Percentiles rank a stretch among this genome's conserved stretches.
These are phyloP conservation scores for Syngnathus rostellatus DNA, from an alignment of 2,797 vertebrate genomes.

Conservation along the genomic window DNA sequence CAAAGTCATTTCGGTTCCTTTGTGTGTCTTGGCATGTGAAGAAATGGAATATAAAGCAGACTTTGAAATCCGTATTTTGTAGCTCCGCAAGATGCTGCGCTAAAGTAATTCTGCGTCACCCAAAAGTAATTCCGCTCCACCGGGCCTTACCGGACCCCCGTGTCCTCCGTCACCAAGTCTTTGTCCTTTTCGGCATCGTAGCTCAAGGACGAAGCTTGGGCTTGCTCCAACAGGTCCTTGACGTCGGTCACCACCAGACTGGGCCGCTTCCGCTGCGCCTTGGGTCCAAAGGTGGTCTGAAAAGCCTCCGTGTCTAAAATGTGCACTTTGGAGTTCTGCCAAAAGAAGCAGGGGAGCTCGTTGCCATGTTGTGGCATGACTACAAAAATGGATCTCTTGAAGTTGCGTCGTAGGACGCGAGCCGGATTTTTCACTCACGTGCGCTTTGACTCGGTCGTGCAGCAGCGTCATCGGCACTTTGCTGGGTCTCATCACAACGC, in stretches of 20 bases:
- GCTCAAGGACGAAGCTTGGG: conserved; percentile 68
- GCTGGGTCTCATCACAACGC: conserved; percentile 88
- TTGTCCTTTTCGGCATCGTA: conserved; percentile 80
- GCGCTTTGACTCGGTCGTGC: conserved; percentile 82
- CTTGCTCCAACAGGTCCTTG: conserved; percentile 79
- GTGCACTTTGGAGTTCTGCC: conserved; percentile 89
- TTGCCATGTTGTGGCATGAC: too few species aligned
- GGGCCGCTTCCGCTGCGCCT: conserved; percentile 88
- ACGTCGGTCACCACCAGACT: conserved; percentile 79
- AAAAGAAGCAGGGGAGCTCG: not conserved
- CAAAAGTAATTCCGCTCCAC: not conserved
- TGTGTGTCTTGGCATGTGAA: too few species aligned
- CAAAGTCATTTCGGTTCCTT: not conserved
- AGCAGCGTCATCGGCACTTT: conserved; percentile 96
- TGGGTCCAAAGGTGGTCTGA: conserved; percentile 91
- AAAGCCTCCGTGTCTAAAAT: conserved; percentile 96
- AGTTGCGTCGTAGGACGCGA: too few species aligned
- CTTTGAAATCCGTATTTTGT: not conserved
- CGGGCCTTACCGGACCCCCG: conserved; percentile 79
- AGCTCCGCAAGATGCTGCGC: not conserved
- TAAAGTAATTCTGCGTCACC: not conserved
- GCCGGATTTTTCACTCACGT: conserved; percentile 69
- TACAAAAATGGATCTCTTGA: not conserved
- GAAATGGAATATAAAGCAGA: too few species aligned
- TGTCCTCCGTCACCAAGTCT: conserved; percentile 85